phyloP scores from a whole-genome alignment of 2,888 invertebrate species.

The Ephialtes manifestator region DNA sequence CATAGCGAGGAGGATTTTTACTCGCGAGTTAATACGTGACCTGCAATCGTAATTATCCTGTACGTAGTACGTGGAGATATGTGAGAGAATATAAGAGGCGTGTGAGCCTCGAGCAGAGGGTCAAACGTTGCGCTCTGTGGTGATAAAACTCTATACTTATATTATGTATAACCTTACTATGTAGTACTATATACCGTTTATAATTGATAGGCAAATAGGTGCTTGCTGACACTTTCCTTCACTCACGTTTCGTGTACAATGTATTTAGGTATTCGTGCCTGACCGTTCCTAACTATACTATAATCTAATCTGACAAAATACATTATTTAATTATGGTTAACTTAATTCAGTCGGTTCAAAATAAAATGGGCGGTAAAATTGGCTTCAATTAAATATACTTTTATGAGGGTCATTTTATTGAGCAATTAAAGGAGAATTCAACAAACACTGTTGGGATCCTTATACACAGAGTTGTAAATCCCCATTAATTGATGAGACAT shows the following conservation, averaged over 20 bases:
- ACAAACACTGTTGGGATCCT: too few species aligned
- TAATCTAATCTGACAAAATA: background rate
- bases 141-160: constrained; percentile 25
- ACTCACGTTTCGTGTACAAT: constrained; percentile 22
- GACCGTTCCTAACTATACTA: constrained; percentile 52
- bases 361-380: background rate
- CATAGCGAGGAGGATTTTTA: constrained; percentile 33
- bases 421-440: too few species aligned
- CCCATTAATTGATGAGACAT: too few species aligned
- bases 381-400: background rate
- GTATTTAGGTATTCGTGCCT: constrained; percentile 30
- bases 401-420: too few species aligned
- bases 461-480: too few species aligned
- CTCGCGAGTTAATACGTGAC: constrained; percentile 54
- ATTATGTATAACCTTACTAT: constrained; percentile 22
- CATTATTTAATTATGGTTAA: background rate
- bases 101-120: constrained; percentile 25
- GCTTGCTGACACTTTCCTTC: constrained; percentile 20
- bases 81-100: constrained; percentile 38
- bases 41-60: constrained; percentile 42
- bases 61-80: constrained; percentile 52
- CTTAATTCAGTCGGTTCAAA: background rate
- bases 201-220: constrained; percentile 57
- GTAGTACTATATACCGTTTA: constrained; percentile 28
- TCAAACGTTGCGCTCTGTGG: constrained; percentile 18